phyloP scores from a whole-genome alignment of 2,888 invertebrate species.

The Melangyna quadrimaculata region DNA sequence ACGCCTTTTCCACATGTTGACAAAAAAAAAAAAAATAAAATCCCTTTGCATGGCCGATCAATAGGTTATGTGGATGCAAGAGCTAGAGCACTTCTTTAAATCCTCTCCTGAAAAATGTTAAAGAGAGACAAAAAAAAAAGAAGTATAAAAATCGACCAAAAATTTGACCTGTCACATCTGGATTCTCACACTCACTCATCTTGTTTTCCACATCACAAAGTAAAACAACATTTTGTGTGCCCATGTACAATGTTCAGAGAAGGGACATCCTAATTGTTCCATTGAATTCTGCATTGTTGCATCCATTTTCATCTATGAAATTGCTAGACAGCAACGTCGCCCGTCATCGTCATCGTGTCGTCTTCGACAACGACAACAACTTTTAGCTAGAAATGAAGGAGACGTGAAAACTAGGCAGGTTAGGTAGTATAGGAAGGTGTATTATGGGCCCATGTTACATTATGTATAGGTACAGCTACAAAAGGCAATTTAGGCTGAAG shows the following conservation, averaged over 20 bases:
- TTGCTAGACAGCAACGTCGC: constrained; percentile 41
- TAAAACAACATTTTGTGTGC: constrained; percentile 13
- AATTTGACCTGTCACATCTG: constrained; percentile 68
- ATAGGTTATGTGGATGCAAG: constrained; percentile 16
- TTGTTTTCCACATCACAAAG: constrained; percentile 9
- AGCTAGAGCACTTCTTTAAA: constrained; percentile 35
- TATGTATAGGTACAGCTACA: constrained; percentile 11
- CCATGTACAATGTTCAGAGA: constrained; percentile 27
- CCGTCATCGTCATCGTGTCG: not conserved
- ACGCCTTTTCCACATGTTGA: not conserved
- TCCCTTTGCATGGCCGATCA: not conserved
- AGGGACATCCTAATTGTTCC: constrained; percentile 64
- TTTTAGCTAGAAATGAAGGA: constrained; percentile 21
- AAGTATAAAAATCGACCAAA: constrained; percentile 20
- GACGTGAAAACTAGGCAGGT: not conserved
- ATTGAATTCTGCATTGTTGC: constrained; percentile 67
- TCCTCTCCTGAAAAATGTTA: constrained; percentile 14
- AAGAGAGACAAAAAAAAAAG: not conserved
- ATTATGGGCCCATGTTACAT: not conserved
- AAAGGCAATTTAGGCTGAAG: constrained; percentile 71
- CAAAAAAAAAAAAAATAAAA: not conserved
- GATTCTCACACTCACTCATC: constrained; percentile 40
- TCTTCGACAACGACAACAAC: constrained; percentile 13
- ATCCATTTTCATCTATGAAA: constrained; percentile 53
- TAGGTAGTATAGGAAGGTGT: constrained; percentile 9